These are phyloP conservation scores for Hyperoplus lanceolatus DNA, from an alignment of 2,797 vertebrate genomes.

Conservation along the genomic window DNA sequence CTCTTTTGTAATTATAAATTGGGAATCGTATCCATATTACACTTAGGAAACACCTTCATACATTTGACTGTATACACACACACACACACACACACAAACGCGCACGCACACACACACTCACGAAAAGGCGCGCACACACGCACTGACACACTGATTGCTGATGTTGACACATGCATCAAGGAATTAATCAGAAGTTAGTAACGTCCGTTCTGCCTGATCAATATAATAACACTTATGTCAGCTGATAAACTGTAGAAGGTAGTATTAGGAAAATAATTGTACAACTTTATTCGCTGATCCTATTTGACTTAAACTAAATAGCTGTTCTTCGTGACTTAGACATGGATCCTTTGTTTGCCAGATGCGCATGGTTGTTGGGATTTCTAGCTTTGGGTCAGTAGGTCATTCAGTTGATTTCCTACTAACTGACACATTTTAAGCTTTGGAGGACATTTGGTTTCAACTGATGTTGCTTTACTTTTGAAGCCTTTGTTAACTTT, in stretches of 20 bases:
- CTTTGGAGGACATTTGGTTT: neutral
- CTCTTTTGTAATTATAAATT: neutral
- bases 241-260: conserved; percentile 20
- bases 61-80: neutral
- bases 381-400: neutral
- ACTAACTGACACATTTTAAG: too few species aligned
- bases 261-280: neutral
- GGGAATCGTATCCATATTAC: conserved; percentile 5
- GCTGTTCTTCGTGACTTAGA: conserved; percentile 2
- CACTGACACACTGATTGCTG: conserved; percentile 2
- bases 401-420: neutral
- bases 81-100: neutral
- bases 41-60: conserved; percentile 20
- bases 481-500: neutral
- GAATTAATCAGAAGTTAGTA: conserved; percentile 34
- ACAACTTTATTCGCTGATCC: too few species aligned
- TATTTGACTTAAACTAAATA: neutral
- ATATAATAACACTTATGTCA: conserved; percentile 15
- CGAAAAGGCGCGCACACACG: conserved; percentile 3
- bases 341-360: neutral
- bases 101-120: neutral
- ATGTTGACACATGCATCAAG: conserved; percentile 37
- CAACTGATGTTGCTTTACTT: neutral
- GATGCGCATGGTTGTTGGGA: neutral
- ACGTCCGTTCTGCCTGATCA: conserved; percentile 26